Percentiles rank a stretch among this genome's conserved stretches.
phyloP scores from a whole-genome alignment of 2,888 invertebrate species.

The Noctua pronuba region DNA sequence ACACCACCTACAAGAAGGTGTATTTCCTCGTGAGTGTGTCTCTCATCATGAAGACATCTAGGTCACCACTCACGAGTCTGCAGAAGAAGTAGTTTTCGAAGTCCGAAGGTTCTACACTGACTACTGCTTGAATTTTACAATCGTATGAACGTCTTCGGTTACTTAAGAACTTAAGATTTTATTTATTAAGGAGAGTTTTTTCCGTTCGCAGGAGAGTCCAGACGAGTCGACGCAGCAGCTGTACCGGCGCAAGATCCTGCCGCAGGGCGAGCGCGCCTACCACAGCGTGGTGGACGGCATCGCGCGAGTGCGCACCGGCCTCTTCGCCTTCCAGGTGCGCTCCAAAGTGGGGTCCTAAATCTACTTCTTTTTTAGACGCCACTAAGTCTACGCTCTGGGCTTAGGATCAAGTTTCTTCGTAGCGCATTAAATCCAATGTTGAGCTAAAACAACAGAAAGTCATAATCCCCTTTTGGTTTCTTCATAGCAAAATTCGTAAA shows the following conservation, averaged over 20 bases:
- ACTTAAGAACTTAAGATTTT: background rate
- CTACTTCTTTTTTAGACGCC: background rate
- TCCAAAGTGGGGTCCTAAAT: background rate
- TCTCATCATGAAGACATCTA: background rate
- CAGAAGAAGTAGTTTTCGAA: background rate
- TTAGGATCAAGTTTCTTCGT: background rate
- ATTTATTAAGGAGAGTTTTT: background rate
- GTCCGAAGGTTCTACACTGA: background rate
- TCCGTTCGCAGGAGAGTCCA: conserved; percentile 86
- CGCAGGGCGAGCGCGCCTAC: conserved; percentile 89
- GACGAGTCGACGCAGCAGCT: conserved; percentile 88
- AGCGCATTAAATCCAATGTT: background rate
- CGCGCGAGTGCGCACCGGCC: conserved; percentile 87
- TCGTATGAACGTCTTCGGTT: background rate
- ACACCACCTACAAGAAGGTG: conserved; percentile 90
- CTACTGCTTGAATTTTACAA: background rate
- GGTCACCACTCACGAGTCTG: background rate
- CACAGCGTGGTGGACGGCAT: conserved; percentile 89
- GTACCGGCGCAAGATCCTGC: conserved; percentile 89
- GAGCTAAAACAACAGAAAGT: background rate
- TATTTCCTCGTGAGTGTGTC: conserved; percentile 77
- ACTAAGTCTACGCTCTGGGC: background rate
- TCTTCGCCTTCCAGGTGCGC: conserved; percentile 90
- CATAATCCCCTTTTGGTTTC: background rate
- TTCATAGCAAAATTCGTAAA: conserved; percentile 1